Evolutionary conservation across 2,888 invertebrate genomes (phyloP).

Genomic region (Hyposoter didymator): DNA sequence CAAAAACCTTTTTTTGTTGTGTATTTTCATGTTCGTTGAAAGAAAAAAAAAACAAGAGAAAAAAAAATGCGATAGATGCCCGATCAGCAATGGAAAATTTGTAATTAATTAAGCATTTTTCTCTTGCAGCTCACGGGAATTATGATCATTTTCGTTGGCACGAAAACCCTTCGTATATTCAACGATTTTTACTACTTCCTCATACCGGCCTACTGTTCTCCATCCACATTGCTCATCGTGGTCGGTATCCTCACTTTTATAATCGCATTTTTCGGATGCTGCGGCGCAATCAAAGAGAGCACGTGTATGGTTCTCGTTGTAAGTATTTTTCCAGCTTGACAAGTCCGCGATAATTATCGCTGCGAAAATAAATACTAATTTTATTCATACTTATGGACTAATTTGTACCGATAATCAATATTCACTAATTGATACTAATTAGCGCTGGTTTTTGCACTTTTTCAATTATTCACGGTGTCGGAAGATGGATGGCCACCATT

Average conservation of each 20-base stretch:
- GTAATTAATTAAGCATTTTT: slow-evolving; percentile 3
- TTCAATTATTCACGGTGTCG: not conserved
- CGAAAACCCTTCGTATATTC: slow-evolving; percentile 86
- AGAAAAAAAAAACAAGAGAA: not conserved
- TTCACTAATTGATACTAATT: not conserved
- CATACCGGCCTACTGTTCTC: slow-evolving; percentile 88
- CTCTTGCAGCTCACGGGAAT: slow-evolving; percentile 88
- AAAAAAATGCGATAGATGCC: not conserved
- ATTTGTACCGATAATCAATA: not conserved
- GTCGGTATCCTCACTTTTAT: slow-evolving; percentile 91
- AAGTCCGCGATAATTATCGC: not conserved
- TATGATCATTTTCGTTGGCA: slow-evolving; percentile 88
- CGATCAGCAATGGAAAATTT: not conserved
- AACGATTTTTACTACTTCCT: slow-evolving; percentile 87
- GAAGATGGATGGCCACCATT: not conserved
- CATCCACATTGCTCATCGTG: slow-evolving; percentile 90
- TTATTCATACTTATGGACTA: not conserved
- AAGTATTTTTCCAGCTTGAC: slow-evolving; percentile 63
- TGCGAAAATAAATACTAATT: slow-evolving; percentile 12
- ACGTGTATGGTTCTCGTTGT: slow-evolving; percentile 89
- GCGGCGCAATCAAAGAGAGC: slow-evolving; percentile 92
- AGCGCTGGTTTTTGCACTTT: not conserved
- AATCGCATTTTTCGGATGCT: slow-evolving; percentile 91
- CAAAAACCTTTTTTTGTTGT: not conserved
- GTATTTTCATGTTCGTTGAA: not conserved